Conservation (phyloP, 2,888 invertebrate genomes). For the Crossocerus cetratus region DNA sequence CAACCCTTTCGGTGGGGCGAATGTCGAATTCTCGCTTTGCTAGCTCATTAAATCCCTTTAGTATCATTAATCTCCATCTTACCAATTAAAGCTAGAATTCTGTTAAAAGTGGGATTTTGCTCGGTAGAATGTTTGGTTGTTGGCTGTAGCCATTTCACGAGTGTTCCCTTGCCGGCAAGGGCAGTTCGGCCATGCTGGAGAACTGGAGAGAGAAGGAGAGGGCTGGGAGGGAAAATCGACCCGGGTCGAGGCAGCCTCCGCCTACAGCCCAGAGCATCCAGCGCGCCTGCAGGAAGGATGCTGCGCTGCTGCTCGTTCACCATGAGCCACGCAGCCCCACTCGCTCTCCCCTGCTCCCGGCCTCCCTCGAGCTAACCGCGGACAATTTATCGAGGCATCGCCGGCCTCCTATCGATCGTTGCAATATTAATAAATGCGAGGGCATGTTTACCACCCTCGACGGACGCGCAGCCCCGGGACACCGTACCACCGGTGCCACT, state of each 20-base stretch:
- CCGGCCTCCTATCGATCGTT: conserved; percentile 50
- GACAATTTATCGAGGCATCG: conserved; percentile 48
- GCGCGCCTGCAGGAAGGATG: conserved; percentile 35
- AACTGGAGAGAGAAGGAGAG: conserved; percentile 40
- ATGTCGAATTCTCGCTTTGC: too few relatives aligned
- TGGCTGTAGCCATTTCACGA: neutral
- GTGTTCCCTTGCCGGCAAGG: conserved; percentile 4
- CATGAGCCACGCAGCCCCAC: conserved; percentile 17
- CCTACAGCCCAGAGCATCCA: conserved; percentile 49
- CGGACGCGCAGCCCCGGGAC: neutral
- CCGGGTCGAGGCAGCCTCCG: conserved; percentile 55
- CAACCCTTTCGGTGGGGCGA: too few relatives aligned
- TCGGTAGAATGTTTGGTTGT: too few relatives aligned
- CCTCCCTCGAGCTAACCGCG: neutral
- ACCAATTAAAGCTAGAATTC: too few relatives aligned
- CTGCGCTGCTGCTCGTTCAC: conserved; percentile 34
- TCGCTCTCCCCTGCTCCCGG: neutral
- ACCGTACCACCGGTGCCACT: neutral
- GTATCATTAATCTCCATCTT: too few relatives aligned
- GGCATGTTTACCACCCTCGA: conserved; percentile 20
- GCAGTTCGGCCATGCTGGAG: conserved; percentile 33
- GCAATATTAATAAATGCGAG: conserved; percentile 60
- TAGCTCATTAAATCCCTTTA: too few relatives aligned
- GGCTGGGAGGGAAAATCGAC: conserved; percentile 63
- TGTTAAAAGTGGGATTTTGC: too few relatives aligned